These are phyloP conservation scores for Pangasianodon gigas DNA, from an alignment of 2,113 vertebrate species.

Conservation along the genomic window DNA sequence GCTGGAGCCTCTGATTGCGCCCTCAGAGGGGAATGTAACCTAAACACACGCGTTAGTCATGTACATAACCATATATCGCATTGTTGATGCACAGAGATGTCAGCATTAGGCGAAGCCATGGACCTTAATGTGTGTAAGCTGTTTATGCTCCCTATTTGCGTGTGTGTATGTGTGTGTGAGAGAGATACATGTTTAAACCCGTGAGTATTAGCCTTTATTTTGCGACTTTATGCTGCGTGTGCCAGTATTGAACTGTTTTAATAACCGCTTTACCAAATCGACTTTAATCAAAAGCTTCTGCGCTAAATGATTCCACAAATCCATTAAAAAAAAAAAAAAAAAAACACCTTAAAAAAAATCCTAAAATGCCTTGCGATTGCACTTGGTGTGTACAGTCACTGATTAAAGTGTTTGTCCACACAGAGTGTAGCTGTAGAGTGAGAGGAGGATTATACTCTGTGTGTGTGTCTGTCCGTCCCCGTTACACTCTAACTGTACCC, in stretches of 20 bases:
- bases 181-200: slow-evolving; percentile 66
- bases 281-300: slow-evolving; percentile 71
- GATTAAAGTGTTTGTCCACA: slow-evolving; percentile 38
- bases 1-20: slow-evolving; percentile 51
- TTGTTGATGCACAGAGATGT: slow-evolving; percentile 69
- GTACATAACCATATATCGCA: slow-evolving; percentile 60
- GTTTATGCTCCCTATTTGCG: slow-evolving; percentile 30
- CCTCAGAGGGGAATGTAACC: slow-evolving; percentile 72
- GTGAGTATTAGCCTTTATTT: slow-evolving; percentile 73
- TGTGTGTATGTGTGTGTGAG: slow-evolving; percentile 55
- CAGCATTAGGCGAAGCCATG: slow-evolving; percentile 78
- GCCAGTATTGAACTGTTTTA: slow-evolving; percentile 76
- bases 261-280: slow-evolving; percentile 78
- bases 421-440: slow-evolving; percentile 19
- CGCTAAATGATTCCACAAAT: slow-evolving; percentile 74
- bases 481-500: slow-evolving; percentile 6
- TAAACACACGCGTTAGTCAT: slow-evolving; percentile 60
- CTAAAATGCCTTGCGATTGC: slow-evolving; percentile 73
- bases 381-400: slow-evolving; percentile 67
- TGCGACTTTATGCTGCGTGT: slow-evolving; percentile 66
- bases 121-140: slow-evolving; percentile 72
- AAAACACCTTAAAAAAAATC: slow-evolving; percentile 59
- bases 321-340: slow-evolving; percentile 59
- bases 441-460: background rate
- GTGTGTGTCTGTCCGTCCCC: background rate